A percentile compares a stretch with the other conserved stretches of the same genome.
Conservation (phyloP, 2,113 vertebrate genomes). For the Prietella phreatophila region DNA sequence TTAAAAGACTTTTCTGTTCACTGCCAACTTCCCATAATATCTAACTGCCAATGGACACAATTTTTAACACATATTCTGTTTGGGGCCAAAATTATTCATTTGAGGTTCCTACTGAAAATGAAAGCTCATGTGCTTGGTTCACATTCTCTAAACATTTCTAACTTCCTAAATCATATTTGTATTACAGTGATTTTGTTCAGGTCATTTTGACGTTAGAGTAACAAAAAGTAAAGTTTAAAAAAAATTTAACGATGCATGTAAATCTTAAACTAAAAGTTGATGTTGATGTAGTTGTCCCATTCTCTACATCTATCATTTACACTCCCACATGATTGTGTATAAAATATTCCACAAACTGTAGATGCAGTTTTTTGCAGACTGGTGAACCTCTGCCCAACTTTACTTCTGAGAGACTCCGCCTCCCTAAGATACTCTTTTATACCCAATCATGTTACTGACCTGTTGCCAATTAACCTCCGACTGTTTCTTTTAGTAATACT, state of each 20-base stretch:
- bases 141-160: not conserved
- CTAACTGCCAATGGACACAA: conserved; percentile 12
- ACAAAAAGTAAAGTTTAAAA: not conserved
- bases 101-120: not conserved
- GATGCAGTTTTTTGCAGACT: too few species aligned
- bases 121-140: not conserved
- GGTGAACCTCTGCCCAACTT: too few species aligned
- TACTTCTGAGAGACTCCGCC: too few species aligned
- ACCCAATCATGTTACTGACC: too few species aligned
- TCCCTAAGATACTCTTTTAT: too few species aligned
- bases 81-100: not conserved
- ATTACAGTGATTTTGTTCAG: not conserved
- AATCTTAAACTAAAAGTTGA: not conserved
- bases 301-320: not conserved
- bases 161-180: not conserved
- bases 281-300: not conserved
- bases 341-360: too few species aligned
- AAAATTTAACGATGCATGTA: not conserved
- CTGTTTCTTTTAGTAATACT: too few species aligned
- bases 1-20: conserved; percentile 53
- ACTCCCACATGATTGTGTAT: not conserved
- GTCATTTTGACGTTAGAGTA: not conserved
- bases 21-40: conserved; percentile 38
- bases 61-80: conserved; percentile 2
- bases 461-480: too few species aligned